These are phyloP conservation scores for Sardina pilchardus DNA, from an alignment of 2,113 vertebrate species.

Conservation along the genomic window DNA sequence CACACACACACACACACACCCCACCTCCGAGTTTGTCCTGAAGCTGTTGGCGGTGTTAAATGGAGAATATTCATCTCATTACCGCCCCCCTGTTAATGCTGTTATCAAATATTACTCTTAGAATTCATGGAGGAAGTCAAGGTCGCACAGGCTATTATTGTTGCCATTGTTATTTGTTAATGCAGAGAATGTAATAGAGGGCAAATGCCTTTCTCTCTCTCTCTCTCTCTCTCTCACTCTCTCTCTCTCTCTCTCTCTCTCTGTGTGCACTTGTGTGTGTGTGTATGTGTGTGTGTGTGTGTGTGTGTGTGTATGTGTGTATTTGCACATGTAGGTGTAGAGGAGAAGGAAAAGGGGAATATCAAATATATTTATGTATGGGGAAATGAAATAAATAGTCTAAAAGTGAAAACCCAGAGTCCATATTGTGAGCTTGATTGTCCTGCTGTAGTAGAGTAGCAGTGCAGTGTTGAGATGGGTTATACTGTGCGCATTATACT, in stretches of 20 bases:
- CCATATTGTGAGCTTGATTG: too few relatives aligned
- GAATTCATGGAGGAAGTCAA: conserved; percentile 69
- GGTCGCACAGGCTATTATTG: conserved; percentile 68
- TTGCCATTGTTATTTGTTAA: conserved; percentile 67
- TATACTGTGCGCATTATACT: too few relatives aligned
- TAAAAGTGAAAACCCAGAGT: too few relatives aligned
- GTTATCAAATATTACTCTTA: conserved; percentile 70
- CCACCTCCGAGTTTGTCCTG: conserved; percentile 70
- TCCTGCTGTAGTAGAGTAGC: too few relatives aligned
- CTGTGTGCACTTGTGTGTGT: too few relatives aligned
- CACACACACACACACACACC: not conserved
- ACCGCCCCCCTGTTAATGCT: conserved; percentile 72
- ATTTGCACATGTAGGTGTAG: not conserved
- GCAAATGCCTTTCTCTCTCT: conserved; percentile 29
- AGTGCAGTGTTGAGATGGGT: too few relatives aligned
- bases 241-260: too few relatives aligned
- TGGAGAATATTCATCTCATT: conserved; percentile 76
- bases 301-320: not conserved
- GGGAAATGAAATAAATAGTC: too few relatives aligned
- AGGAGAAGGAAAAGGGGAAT: too few relatives aligned
- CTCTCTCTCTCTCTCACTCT: too few relatives aligned
- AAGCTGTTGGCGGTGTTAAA: conserved; percentile 68
- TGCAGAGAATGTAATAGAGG: conserved; percentile 66
- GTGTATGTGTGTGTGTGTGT: conserved; percentile 12
- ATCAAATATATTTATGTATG: too few relatives aligned